phyloP scores from a whole-genome alignment of 1,140 invertebrate species.

The Pseudomyrmex dendroicus region DNA sequence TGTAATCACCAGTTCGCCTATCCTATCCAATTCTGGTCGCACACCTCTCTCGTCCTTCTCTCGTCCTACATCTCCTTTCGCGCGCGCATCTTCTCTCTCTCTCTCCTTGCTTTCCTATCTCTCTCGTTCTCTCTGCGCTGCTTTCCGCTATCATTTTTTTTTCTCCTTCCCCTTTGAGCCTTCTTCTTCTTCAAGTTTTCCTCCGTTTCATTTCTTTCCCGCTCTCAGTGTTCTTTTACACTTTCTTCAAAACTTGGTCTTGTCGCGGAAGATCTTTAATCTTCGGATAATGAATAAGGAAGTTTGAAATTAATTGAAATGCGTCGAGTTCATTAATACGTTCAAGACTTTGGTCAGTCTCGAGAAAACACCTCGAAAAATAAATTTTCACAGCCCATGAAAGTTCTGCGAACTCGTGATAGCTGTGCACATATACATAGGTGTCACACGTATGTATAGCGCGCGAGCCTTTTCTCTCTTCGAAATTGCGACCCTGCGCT shows the following conservation, averaged over 20 bases:
- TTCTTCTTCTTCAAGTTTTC: constrained; percentile 23
- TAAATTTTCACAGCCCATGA: not conserved
- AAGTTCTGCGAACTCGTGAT: constrained; percentile 5
- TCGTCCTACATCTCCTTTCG: constrained; percentile 48
- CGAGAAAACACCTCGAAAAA: not conserved
- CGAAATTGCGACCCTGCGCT: constrained; percentile 41
- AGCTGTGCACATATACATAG: not conserved
- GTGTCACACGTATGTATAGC: not conserved
- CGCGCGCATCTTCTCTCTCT: constrained; percentile 22
- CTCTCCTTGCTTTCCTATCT: constrained; percentile 22
- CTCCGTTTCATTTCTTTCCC: constrained; percentile 6
- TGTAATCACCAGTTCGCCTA: constrained; percentile 83
- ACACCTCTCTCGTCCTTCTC: constrained; percentile 66
- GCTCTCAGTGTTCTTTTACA: constrained; percentile 26
- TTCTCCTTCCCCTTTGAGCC: constrained; percentile 9
- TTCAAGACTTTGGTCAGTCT: not conserved
- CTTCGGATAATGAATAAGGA: not conserved
- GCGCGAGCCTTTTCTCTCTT: constrained; percentile 33
- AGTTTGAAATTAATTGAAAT: not conserved
- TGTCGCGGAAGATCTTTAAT: not conserved
- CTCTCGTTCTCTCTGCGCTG: not conserved
- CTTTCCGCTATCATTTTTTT: constrained; percentile 28
- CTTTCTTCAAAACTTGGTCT: not conserved
- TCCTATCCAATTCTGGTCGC: constrained; percentile 82
- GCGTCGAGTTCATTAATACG: no score